Base-by-base conservation (phyloP, 2,797 vertebrate genomes). In the Halcyon chelicuti region DNA sequence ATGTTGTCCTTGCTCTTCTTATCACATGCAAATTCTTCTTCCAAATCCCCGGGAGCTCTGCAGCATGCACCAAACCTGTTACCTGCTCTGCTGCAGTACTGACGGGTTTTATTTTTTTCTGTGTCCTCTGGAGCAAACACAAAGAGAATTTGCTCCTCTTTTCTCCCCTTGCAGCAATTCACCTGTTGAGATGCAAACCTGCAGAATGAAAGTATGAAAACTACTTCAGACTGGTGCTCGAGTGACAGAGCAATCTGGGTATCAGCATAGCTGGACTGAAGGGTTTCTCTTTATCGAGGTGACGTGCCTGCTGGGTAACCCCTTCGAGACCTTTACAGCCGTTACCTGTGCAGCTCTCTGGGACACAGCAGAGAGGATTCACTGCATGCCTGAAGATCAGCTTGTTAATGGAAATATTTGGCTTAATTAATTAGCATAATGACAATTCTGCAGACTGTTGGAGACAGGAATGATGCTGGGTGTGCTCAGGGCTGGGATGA, bases 351-450 rank as follows among this genome's bases (percentile, higher is more conserved):
- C 75, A 93, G 9, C 54, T 78, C 37, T 61, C 49, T 6, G 73
- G 57, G 79, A 61, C 35, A 15, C 44, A 55, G n/a, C 28, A 1
- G 3, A 61, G 91, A 88, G 54, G 79, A 86, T 88, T 94, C 76
- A 10, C 82, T 68, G 49, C 88, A 68, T 95, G 91, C 88, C 65
- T 90, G 79, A 47, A 86, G 70, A 96, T 94, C 61, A 84, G 40
- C 74, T 86, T 65, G 49, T 81, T 93, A 91, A 81, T 82, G 81
- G 87, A 91, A 95, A 85, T 90, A 90, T 93, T 94, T 58, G 46
- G 51, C 65, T 68, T 75, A 91, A 94, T 96, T 95, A 88, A 94
- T 94, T 93, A 93, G 49, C 93, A 68, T 95, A 91, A 94, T 95
- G 70, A 88, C 79, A 88, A 68, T 90, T 93, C 76, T 93, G 49